Evolutionary conservation across 2,888 invertebrate genomes (phyloP).

Genomic region (Octonoba sinensis): DNA sequence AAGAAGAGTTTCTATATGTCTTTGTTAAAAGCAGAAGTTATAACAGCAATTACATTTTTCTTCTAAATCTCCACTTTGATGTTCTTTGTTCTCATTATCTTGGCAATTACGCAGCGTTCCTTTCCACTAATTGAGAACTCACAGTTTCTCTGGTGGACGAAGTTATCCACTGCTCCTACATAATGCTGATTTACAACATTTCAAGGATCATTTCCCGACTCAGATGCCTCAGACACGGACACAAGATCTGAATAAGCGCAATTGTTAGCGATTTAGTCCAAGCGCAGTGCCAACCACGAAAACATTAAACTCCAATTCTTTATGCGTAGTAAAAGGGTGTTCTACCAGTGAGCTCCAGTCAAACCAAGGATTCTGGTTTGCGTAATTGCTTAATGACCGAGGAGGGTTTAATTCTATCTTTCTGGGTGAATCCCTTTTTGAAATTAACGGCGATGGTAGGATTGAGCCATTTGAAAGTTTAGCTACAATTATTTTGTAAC

Average conservation of each 20-base stretch:
- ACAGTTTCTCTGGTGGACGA: not conserved
- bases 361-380: not conserved
- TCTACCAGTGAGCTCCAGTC: not conserved
- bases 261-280: not conserved
- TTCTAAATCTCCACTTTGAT: not conserved
- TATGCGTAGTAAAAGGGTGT: not conserved
- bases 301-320: constrained; percentile 4
- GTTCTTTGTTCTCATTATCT: not conserved
- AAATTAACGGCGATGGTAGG: too few relatives aligned
- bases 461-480: too few relatives aligned
- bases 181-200: constrained; percentile 40
- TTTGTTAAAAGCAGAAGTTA: constrained; percentile 18
- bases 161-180: not conserved
- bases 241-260: constrained; percentile 6
- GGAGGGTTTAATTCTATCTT: constrained; percentile 30
- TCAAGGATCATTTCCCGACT: constrained; percentile 16
- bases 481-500: too few relatives aligned
- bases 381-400: constrained; percentile 10
- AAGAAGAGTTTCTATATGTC: constrained; percentile 19
- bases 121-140: constrained; percentile 25
- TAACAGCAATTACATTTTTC: constrained; percentile 10
- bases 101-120: constrained; percentile 10
- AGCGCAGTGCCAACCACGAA: not conserved
- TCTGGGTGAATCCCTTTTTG: not conserved
- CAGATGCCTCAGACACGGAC: too few relatives aligned